Evolutionary conservation across 1,140 invertebrate genomes (phyloP).

Genomic region (Antheraea pernyi): DNA sequence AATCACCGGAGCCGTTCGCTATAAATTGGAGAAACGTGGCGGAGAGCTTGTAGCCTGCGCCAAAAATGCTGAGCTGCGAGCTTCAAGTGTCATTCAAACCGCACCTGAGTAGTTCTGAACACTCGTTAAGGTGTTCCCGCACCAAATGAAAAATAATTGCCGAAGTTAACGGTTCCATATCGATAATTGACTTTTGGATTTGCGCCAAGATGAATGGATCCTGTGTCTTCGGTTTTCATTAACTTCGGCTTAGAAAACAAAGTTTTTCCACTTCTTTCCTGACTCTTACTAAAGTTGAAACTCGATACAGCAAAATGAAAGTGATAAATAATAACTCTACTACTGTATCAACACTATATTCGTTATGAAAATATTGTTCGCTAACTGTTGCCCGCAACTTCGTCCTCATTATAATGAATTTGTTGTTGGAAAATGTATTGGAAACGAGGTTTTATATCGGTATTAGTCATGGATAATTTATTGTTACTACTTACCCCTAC

Average conservation of each 20-base stretch:
- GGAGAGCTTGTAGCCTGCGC: constrained; percentile 27
- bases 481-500: too few relatives aligned
- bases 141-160: constrained; percentile 66
- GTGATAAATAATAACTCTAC: too few relatives aligned
- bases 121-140: constrained; percentile 62
- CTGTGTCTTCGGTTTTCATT: background rate
- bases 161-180: constrained; percentile 45
- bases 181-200: constrained; percentile 69
- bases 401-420: too few relatives aligned
- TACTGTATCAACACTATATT: too few relatives aligned
- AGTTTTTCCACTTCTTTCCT: background rate
- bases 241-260: background rate
- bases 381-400: too few relatives aligned
- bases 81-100: constrained; percentile 53
- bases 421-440: too few relatives aligned
- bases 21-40: constrained; percentile 45
- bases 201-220: constrained; percentile 44
- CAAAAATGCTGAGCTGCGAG: constrained; percentile 43
- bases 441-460: too few relatives aligned
- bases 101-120: constrained; percentile 40
- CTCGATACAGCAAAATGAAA: background rate
- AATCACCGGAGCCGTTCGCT: constrained; percentile 25
- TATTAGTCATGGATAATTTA: too few relatives aligned
- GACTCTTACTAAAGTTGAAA: background rate
- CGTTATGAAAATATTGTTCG: too few relatives aligned